Percentiles rank a stretch among this genome's conserved stretches.
Conservation (phyloP, 2,113 vertebrate species). For the Haplotaxodon microlepis region DNA sequence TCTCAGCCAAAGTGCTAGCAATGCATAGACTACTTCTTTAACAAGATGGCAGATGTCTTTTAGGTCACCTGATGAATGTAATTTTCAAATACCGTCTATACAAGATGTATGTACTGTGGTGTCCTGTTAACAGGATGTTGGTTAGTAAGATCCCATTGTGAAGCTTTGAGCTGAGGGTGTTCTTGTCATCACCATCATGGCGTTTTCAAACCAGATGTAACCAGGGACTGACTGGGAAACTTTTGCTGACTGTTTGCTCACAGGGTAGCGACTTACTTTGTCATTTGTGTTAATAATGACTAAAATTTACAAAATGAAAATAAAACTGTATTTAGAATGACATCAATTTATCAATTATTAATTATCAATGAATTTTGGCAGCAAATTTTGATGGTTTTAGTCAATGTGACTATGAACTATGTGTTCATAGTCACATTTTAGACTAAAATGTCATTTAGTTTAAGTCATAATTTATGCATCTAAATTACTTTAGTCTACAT, state of each 20-base stretch:
- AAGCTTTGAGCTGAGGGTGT: neutral
- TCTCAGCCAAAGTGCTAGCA: neutral
- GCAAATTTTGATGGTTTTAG: neutral
- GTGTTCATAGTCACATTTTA: neutral
- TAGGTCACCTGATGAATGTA: neutral
- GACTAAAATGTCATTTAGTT: neutral
- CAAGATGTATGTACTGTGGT: neutral
- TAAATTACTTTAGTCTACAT: neutral
- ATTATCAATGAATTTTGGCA: neutral
- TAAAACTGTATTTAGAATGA: neutral
- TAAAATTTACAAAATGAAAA: neutral
- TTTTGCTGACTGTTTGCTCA: neutral
- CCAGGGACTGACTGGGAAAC: neutral
- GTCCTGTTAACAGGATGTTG: neutral
- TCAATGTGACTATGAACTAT: neutral
- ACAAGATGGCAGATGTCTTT: neutral
- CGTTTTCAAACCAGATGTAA: accelerated
- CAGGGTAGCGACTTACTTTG: neutral
- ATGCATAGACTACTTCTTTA: neutral
- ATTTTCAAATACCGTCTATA: neutral
- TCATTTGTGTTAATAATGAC: neutral
- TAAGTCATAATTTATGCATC: neutral
- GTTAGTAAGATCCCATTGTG: neutral
- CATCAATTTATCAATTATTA: neutral
- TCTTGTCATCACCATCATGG: neutral